Evolutionary conservation across 2,888 invertebrate species (phyloP), one percentile per base, ranked within the genome.

Genomic region (Lingula anatina): DNA sequence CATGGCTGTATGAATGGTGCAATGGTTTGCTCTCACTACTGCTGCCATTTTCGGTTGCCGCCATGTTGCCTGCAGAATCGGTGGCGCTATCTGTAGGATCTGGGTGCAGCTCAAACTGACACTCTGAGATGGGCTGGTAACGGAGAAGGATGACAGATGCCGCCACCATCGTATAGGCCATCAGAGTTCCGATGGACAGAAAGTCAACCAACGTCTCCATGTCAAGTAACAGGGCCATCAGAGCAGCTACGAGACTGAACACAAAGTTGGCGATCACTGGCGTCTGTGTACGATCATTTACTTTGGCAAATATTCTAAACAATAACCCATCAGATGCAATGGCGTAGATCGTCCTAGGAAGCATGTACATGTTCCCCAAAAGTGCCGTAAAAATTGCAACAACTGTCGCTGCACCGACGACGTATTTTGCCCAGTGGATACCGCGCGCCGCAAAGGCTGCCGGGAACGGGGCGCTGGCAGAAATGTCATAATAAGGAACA

Each of bases 151-250:
- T 89, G 5, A 93, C 89, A 54, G 89, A 87, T 15, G 90, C 90
- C 57, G 91, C 90, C 2, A 94, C 93, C 55, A 93, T 90, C 2
- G 91, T 91, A 72, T 93, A 93, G 0, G 91, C 90, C 5, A 93
- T 90, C 55, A 93, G 89, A 1, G 91, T 91, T 70, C 93, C 93
- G 1, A 94, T 93, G 1, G 92, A 92, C 90, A 94, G 91, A 71
- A 94, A 92, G 71, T 94, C 92, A 0, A 94, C 91, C 38, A 94
- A 80, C 60, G 90, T 90, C 62, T 89, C 86, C 60, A 94, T 81
- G 76, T 94, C 92, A 66, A 93, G 89, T 35, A 92, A 73, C 37
- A 93, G 77, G 3, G 93, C 91, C 56, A 93, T 85, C 0, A 88
- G 49, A 1, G 70, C 66, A 12, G 74, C 60, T 4, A 73, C 18